Evolutionary conservation across 2,797 vertebrate genomes (phyloP), one percentile per base, ranked within the genome.

Genomic region (Urosaurus nigricauda): DNA sequence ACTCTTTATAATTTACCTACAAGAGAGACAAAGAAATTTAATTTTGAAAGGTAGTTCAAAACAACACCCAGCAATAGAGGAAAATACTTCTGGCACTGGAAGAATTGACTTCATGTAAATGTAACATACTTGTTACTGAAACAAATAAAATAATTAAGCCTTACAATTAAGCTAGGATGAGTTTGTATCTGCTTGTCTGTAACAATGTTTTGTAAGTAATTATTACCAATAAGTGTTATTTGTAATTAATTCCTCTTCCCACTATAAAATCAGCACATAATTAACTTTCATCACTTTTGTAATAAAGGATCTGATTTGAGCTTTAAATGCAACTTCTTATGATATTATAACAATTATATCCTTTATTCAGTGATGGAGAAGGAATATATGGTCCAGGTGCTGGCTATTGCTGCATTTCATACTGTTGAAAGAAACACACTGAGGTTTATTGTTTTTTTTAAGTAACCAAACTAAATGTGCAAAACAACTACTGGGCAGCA

Each of bases 1-100:
- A 80, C 0, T 21, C 92, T 94, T 92, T 90, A 87, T 93, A 94
- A 92, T 93, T 91, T 87, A 96, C 94, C 96, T 96, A 85, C 4
- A 58, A 95, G 43, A 74, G 93, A 94, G 63, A 70, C 29, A 94
- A 91, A 88, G 37, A 77, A 75, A 89, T 87, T 81, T 71, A 81
- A 86, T 73, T 91, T 86, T 60, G 5, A 84, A n/a, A 56, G 7
- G 47, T 51, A 51, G 47, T 51, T 51, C 47, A 51, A 51, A 51
- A 51, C 47, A 51, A 29, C 8, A 85, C 5, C 21, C 26, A 60
- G 7, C 7, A 11, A 29, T 60, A 8, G 40, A n/a, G 13, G 16
- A 1, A 58, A 35, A 74, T 70, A 35, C 5, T 29, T 21, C 19
- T 77, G 4, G 51, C 60, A 65, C 60, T 81, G 21, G 17, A 56